These are phyloP conservation scores for Syngnathoides biaculeatus DNA, from an alignment of 2,113 vertebrate species.

Conservation along the genomic window DNA sequence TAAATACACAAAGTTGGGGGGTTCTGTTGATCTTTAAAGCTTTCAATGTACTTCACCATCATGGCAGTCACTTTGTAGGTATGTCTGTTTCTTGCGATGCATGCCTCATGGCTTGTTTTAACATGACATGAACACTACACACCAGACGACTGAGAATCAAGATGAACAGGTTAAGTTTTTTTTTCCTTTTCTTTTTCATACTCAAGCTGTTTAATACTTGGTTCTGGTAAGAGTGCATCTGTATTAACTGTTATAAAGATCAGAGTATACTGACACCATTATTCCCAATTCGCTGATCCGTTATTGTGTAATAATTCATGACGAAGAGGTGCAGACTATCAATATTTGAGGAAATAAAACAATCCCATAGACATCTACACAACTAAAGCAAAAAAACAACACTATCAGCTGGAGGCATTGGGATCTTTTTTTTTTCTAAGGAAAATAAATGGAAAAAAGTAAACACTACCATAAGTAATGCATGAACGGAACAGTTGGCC, in stretches of 20 bases:
- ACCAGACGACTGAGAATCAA: background rate
- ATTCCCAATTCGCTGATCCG: background rate
- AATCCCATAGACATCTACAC: background rate
- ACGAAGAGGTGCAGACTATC: background rate
- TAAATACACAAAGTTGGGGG: background rate
- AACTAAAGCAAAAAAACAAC: background rate
- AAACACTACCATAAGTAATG: slow-evolving; percentile 73
- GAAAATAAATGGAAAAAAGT: slow-evolving; percentile 49
- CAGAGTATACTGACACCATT: background rate
- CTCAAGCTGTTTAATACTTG: background rate
- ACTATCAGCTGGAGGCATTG: slow-evolving; percentile 5
- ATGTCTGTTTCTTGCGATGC: background rate
- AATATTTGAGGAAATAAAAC: background rate
- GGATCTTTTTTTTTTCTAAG: slow-evolving; percentile 10
- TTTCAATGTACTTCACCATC: background rate
- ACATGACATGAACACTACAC: background rate
- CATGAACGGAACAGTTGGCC: slow-evolving; percentile 65
- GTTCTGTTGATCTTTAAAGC: background rate
- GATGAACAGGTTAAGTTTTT: background rate
- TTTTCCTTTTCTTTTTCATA: background rate
- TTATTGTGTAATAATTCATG: background rate
- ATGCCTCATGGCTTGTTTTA: background rate
- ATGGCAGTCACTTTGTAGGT: background rate
- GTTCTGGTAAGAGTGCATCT: background rate
- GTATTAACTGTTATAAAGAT: background rate